Evolutionary conservation across 2,797 vertebrate genomes (phyloP), one percentile per base, ranked within the genome.

Genomic region (Sylvilagus floridanus): DNA sequence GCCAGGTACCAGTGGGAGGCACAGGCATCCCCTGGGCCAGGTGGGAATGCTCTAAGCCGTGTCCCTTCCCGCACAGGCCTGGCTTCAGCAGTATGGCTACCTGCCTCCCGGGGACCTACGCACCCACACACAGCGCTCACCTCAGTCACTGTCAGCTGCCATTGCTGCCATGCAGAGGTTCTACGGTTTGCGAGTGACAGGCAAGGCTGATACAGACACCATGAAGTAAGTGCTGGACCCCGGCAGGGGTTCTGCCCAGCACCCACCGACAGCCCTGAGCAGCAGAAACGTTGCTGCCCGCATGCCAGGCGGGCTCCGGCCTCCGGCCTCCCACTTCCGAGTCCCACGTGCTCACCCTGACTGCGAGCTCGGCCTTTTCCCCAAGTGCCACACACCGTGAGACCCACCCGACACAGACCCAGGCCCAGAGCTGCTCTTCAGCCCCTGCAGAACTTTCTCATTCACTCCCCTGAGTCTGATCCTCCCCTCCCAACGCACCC

Each of bases 81-180:
- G 99, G 99, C 98, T 99, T 78, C 99, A 99, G 98, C 99, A 99
- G 95, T 99, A 99, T 97, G 99, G 99, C 17, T 99, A 99, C 98
- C 98, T 99, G 94, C 99, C 99, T 84, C 99, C 99, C 2, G 99
- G 99, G 22, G 99, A 99, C 93, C 98, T 99, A 22, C 98, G 98
- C 10, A 99, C 99, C 21, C 99, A 99, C 96, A 99, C 99, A 2
- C 98, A 99, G 79, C 99, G 99, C 79, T 99, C 99, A 0, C 99
- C 99, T 3, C 98, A 99, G 97, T 98, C 99, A 47, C 98, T 99
- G 13, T 96, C 90, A 63, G 94, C 97, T 11, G 99, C 99, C 3
- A 98, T 99, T 37, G 97, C 98, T 0, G 98, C 98, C 97, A 99
- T 99, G 99, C 99, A 99, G 97, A 98, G 96, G 96, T 99, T 99